Base-by-base conservation (phyloP, 1,140 invertebrate genomes). In the Drosophila ohnishii region DNA sequence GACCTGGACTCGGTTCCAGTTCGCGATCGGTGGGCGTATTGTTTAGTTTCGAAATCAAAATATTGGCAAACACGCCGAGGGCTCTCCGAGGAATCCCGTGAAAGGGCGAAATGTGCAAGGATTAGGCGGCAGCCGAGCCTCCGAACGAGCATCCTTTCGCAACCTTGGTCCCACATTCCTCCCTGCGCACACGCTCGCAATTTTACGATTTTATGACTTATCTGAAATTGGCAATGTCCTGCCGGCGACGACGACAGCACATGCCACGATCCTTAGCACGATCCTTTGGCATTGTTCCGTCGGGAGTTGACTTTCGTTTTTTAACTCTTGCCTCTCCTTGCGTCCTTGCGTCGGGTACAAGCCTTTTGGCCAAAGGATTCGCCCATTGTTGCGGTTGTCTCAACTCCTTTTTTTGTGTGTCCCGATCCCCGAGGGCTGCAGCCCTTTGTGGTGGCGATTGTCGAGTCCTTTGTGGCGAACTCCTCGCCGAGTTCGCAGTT, bases 21-120 rank as follows among this genome's bases (percentile, higher is more conserved):
- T 28, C 42, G 37, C 45, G 40, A 45, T 60, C 47, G 37, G 69
- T 88, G 80, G 84, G 84, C 84, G 84, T 88, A 69, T 78, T 88
- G 84, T 88, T 88, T 88, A 70, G 67, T 88, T 88, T 88, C 74
- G 85, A 88, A 88, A 88, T 88, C 84, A 88, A 88, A 88, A 88
- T 88, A 88, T 88, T 88, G 48, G 84, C 84, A 88, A 88, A 88
- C 75, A 78, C 48, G 66, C 28, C 67, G 66, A 74, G 77, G 55
- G 51, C 60, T 35, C 19, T 39, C 32, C 32, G 42, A 13, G 40
- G 37, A 70, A 80, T 48, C 67, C 67, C 50, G n/a, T 48, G 64
- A 71, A 71, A 71, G 65, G 67, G 67, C 42, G 28, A 69, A 59
- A 48, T 62, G 75, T 60, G 71, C 73, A 85, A 86, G 82, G 82